Evolutionary conservation across 2,113 vertebrate genomes (phyloP).

Genomic region (Aix galericulata): DNA sequence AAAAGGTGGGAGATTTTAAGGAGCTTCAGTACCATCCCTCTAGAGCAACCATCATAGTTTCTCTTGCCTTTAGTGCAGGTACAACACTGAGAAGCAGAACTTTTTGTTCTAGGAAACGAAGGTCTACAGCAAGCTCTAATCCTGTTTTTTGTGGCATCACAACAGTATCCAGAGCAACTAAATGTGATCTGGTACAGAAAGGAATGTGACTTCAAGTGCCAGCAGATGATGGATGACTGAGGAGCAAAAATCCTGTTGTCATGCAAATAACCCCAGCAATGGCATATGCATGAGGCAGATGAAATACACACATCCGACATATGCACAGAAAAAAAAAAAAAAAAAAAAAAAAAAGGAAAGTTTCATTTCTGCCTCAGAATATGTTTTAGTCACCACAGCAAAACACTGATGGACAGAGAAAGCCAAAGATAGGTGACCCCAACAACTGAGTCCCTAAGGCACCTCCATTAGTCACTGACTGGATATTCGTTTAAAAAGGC

Average conservation of each 20-base stretch:
- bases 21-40: neutral
- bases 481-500: neutral
- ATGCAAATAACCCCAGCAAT: conserved; percentile 28
- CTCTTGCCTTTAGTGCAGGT: neutral
- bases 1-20: neutral
- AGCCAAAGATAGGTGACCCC: neutral
- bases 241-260: conserved; percentile 30
- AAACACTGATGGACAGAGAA: neutral
- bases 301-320: neutral
- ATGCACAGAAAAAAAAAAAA: neutral
- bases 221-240: conserved; percentile 47
- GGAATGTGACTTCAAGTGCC: conserved; percentile 63
- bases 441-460: neutral
- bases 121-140: conserved; percentile 24
- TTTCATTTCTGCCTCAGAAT: neutral
- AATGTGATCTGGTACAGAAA: conserved; percentile 61
- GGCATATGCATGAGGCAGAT: neutral
- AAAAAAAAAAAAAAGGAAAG: neutral
- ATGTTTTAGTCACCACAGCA: neutral
- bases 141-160: conserved; percentile 69
- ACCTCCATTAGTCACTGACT: neutral
- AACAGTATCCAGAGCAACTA: conserved; percentile 65
- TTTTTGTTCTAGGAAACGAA: conserved; percentile 39
- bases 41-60: neutral
- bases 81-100: conserved; percentile 20